A percentile compares a stretch with the other conserved stretches of the same genome.
phyloP scores from a whole-genome alignment of 1,140 invertebrate species.

The Andrena cerasifolii region DNA sequence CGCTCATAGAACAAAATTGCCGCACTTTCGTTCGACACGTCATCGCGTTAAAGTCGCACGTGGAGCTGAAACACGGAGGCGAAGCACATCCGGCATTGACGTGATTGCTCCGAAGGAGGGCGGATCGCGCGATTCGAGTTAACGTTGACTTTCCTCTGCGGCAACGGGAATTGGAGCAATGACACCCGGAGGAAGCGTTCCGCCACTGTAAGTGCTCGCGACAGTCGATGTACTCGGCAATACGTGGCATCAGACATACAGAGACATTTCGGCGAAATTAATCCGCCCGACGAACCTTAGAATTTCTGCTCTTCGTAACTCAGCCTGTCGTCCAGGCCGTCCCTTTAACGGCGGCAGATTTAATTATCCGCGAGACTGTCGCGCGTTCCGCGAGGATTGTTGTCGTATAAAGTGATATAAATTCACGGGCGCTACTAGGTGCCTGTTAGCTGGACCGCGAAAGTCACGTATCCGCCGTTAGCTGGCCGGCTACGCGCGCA shows the following conservation, averaged over 20 bases:
- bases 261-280: no score
- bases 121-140: conserved; percentile 23
- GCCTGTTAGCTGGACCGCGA: background rate
- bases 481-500: conserved; percentile 9
- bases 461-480: conserved; percentile 31
- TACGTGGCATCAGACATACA: no score
- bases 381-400: background rate
- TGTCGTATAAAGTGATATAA: conserved; percentile 12
- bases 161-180: conserved; percentile 22
- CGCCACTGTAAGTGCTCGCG: no score
- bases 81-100: conserved; percentile 11
- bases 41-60: conserved; percentile 21
- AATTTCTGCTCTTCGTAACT: no score
- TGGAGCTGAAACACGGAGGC: conserved; percentile 29
- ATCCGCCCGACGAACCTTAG: no score
- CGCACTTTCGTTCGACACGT: conserved; percentile 3
- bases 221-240: background rate
- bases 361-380: background rate
- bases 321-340: no score
- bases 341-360: background rate
- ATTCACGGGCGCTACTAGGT: background rate
- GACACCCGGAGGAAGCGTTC: background rate
- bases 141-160: conserved; percentile 28
- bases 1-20: background rate
- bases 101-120: conserved; percentile 18